Evolutionary conservation across 2,113 vertebrate genomes (phyloP), one percentile per base, ranked within the genome.

Genomic region (Miniopterus natalensis): DNA sequence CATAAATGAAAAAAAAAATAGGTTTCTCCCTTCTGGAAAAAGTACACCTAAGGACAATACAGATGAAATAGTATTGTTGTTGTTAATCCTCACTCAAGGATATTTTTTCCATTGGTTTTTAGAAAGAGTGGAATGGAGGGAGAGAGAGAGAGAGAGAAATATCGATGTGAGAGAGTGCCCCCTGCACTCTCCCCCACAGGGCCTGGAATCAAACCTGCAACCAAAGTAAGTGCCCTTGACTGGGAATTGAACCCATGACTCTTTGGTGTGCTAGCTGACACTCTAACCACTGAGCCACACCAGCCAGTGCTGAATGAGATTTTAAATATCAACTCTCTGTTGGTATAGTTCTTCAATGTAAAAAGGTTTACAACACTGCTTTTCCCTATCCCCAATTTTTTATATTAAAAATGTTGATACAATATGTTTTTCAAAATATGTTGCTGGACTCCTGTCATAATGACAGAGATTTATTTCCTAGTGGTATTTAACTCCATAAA

Each of bases 401-500:
- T 90, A 17, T n/a, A 92, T 73, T 80, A 47, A 59, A 53, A 51
- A 61, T 47, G 25, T 21, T 51, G 23, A 85, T 15, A 4, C 13
- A 18, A 27, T n/a, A 55, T 31, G 17, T 51, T 40, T 84, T 92
- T 59, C 49, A 78, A 45, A 90, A 71, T 20, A 65, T 13, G n/a
- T 10, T n/a, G 31, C 45, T 88, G 47, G 10, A 6, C 6, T 77
- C 27, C 31, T 91, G 87, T 63, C 74, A 63, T 18, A 70, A 93
- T 1, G 5, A 3, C 61, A 12, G 0, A 59, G 68, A 4, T 91
- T 94, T 42, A 4, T 91, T 94, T 42, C 63, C 66, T 63, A 25
- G 0, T 88, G 92, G 65, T 79, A 2, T 89, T 96, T 86, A 95
- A 15, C 53, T 95, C 42, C 45, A 20, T 84, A 63, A 94, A 94